A percentile compares a stretch with the other conserved stretches of the same genome.
Evolutionary conservation across 1,140 invertebrate species (phyloP).

Genomic region (Bombus huntii): DNA sequence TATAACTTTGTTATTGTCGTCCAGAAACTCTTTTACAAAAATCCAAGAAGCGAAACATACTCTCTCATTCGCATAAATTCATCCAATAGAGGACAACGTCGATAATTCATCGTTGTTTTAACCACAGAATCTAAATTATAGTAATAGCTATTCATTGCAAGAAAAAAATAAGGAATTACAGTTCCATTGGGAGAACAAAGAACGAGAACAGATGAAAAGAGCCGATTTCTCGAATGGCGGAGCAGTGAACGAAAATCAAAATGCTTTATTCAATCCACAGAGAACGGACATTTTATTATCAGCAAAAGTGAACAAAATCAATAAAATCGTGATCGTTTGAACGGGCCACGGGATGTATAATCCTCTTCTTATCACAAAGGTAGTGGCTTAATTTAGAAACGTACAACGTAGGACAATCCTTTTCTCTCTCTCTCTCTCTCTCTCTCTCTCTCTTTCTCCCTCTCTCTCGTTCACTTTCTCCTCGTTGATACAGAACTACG

Average conservation of each 20-base stretch:
- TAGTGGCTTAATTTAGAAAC: constrained; percentile 32
- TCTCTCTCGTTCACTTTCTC: neutral
- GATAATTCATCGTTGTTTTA: neutral
- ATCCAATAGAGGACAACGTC: neutral
- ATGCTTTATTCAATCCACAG: constrained; percentile 31
- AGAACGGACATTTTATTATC: constrained; percentile 30
- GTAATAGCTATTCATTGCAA: neutral
- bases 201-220: neutral
- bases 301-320: constrained; percentile 34
- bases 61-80: neutral
- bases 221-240: neutral
- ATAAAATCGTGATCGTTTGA: neutral
- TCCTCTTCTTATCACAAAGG: constrained; percentile 32
- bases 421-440: neutral
- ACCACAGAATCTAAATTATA: neutral
- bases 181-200: neutral
- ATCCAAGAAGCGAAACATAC: neutral
- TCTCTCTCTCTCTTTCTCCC: too few relatives aligned
- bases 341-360: neutral
- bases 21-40: neutral
- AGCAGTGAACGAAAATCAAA: constrained; percentile 39
- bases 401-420: constrained; percentile 18
- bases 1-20: neutral
- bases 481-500: neutral
- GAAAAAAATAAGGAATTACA: neutral